Evolutionary conservation across 92 coral and sea anemone genomes (phyloP).

Genomic region (Phenganax subtilis): DNA sequence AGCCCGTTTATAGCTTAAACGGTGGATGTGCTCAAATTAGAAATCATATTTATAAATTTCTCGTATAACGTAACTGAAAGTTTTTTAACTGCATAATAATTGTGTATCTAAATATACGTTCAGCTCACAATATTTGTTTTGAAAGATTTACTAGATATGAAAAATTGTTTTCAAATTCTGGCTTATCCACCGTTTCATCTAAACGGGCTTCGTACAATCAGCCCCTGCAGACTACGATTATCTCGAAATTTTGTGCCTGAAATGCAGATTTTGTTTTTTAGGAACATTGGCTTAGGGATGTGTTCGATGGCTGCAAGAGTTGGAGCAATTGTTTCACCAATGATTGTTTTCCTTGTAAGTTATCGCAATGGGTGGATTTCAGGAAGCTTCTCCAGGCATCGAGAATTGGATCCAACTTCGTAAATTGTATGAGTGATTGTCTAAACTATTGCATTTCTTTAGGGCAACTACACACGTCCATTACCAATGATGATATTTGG

Average conservation of each 20-base stretch:
- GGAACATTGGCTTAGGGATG: conserved; percentile 95
- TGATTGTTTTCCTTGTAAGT: conserved; percentile 86
- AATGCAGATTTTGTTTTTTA: conserved; percentile 8
- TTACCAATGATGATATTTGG: conserved; percentile 94
- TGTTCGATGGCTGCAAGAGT: conserved; percentile 89
- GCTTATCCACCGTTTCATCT: too few relatives aligned
- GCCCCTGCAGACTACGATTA: too few relatives aligned
- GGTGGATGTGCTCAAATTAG: too few relatives aligned
- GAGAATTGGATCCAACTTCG: neutral
- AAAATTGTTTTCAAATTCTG: too few relatives aligned
- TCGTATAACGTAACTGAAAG: too few relatives aligned
- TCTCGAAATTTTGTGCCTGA: neutral
- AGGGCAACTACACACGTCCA: conserved; percentile 88
- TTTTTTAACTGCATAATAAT: too few relatives aligned
- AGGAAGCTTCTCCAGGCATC: neutral
- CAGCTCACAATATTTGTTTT: too few relatives aligned
- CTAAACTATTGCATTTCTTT: neutral
- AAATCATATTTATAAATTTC: too few relatives aligned
- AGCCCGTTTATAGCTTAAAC: too few relatives aligned
- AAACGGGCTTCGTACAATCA: neutral
- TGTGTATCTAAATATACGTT: too few relatives aligned
- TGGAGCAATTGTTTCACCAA: conserved; percentile 86
- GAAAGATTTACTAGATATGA: too few relatives aligned
- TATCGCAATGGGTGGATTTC: neutral
- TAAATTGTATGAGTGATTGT: neutral